Conservation (phyloP, 2,888 invertebrate genomes). For the Automeris io region DNA sequence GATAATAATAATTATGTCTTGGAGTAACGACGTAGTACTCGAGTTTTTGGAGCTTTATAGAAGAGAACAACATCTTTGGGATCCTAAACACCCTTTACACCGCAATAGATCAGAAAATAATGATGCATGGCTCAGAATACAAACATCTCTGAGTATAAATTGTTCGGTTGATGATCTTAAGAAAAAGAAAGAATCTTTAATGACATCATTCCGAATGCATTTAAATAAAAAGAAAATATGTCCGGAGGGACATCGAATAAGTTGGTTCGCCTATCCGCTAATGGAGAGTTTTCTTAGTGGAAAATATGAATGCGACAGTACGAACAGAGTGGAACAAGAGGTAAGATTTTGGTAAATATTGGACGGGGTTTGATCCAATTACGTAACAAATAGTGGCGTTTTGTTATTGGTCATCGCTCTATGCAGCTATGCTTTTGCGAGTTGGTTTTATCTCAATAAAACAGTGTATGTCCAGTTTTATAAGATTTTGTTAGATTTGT, state of each 20-base stretch:
- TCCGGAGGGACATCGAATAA: slow-evolving; percentile 38
- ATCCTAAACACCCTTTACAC: slow-evolving; percentile 52
- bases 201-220: slow-evolving; percentile 61
- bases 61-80: slow-evolving; percentile 56
- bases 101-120: slow-evolving; percentile 51
- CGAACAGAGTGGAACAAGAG: slow-evolving; percentile 47
- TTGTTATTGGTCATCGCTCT: slow-evolving; percentile 9
- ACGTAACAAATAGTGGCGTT: slow-evolving; percentile 17
- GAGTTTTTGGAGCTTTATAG: slow-evolving; percentile 61
- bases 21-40: slow-evolving; percentile 52
- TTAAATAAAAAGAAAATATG: slow-evolving; percentile 42
- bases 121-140: slow-evolving; percentile 61
- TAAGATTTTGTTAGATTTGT: too few species aligned
- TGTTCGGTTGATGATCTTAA: slow-evolving; percentile 52
- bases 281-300: slow-evolving; percentile 64
- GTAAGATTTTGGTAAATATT: slow-evolving; percentile 29
- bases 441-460: too few species aligned
- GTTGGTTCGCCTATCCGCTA: slow-evolving; percentile 61
- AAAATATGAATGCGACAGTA: slow-evolving; percentile 57
- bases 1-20: slow-evolving; percentile 48
- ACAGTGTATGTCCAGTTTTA: too few species aligned
- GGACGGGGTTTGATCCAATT: slow-evolving; percentile 30
- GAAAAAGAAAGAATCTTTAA: slow-evolving; percentile 65
- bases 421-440: too few species aligned
- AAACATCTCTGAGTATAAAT: slow-evolving; percentile 39